Conservation (phyloP, 2,113 vertebrate genomes). For the Brienomyrus brachyistius region DNA sequence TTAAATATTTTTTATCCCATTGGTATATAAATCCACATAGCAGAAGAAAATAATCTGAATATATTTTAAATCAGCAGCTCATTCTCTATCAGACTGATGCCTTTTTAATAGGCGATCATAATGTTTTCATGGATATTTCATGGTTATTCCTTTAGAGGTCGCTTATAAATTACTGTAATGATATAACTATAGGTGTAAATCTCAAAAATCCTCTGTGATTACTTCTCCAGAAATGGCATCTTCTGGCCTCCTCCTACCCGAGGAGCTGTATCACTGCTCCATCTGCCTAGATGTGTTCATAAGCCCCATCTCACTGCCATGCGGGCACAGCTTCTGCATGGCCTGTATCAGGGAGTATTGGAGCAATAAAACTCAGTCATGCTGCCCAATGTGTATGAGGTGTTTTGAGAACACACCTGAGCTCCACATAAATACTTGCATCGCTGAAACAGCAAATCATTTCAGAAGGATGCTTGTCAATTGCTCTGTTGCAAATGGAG, state of each 20-base stretch:
- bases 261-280: slow-evolving; percentile 49
- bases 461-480: slow-evolving; percentile 31
- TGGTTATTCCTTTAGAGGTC: neutral
- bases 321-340: slow-evolving; percentile 60
- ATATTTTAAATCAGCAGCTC: neutral
- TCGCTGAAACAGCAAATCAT: slow-evolving; percentile 49
- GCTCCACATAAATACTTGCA: slow-evolving; percentile 48
- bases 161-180: neutral
- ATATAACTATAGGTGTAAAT: neutral
- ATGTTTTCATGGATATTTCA: neutral
- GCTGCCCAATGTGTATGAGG: slow-evolving; percentile 43
- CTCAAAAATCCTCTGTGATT: neutral
- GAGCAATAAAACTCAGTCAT: slow-evolving; percentile 14
- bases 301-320: slow-evolving; percentile 53
- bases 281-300: slow-evolving; percentile 51
- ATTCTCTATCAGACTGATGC: neutral
- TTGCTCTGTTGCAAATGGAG: neutral
- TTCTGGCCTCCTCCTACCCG: slow-evolving; percentile 29
- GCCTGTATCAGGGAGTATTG: slow-evolving; percentile 47
- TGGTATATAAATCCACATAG: neutral
- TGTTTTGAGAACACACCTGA: slow-evolving; percentile 39
- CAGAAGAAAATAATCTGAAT: neutral
- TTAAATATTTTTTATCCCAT: neutral
- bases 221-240: slow-evolving; percentile 40
- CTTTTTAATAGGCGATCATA: neutral